Evolutionary conservation across 2,113 vertebrate species (phyloP), one percentile per base, ranked within the genome.

Genomic region (Panthera tigris): DNA sequence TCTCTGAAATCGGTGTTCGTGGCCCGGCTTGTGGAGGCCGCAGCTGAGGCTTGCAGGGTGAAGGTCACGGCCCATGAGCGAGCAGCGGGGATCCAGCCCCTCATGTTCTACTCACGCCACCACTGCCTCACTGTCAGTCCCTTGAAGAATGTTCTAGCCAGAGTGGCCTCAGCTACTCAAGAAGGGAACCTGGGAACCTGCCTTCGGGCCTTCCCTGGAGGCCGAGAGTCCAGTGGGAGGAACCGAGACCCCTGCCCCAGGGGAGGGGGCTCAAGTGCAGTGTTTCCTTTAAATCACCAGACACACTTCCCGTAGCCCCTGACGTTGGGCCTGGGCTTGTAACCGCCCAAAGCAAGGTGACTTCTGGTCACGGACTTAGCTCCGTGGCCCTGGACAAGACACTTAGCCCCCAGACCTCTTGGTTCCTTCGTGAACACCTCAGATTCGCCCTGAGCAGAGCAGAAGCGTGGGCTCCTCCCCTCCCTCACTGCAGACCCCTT

Each of bases 91-190:
- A 7, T 27, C 31, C 14, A 21, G 61, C 31, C 4, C 1, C 45
- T 3, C 8, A 0, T 55, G 48, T 25, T 27, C 39, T 23, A 27
- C 11, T 23, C 18, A 7, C 0, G 1, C 61, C 41, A 2, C 52
- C 4, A 15, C 12, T 4, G 15, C 65, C 41, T 7, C 1, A 4
- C 5, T 16, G 14, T 16, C 16, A 10, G 39, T 27, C 63, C 79
- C 14, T 3, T 10, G 29, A 7, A 15, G 80, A 76, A 61, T 2
- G 8, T 23, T 4, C 4, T 8, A 33, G 69, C 61, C 80, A 39
- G 18, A 79, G 63, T 21, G 15, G 18, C 39, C 27, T 69, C 69
- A 23, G 5, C 12, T 52, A 25, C 39, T 10, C 36, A 9, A 89
- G 23, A 16, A 45, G 21, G 33, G 76, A 18, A 7, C 13, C 57